These are phyloP conservation scores for Atopsyche davidsoni DNA, from an alignment of 1,140 invertebrate genomes.

Conservation along the genomic window DNA sequence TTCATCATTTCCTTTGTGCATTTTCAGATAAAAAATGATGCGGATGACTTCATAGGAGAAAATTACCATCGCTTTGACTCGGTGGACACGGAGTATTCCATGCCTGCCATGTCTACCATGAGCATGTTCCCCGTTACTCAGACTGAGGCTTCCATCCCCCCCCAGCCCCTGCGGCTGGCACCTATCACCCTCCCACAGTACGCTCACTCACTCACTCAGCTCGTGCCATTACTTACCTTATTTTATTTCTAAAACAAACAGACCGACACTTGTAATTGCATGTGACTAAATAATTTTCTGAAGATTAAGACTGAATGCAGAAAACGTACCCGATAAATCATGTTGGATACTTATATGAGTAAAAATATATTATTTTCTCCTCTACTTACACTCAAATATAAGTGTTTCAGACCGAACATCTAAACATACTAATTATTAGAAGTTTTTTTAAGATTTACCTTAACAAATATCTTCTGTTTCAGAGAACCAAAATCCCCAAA, in stretches of 20 bases:
- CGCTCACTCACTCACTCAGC: too few relatives aligned
- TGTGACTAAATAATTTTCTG: too few relatives aligned
- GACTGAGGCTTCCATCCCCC: conserved; percentile 37
- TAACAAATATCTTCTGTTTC: conserved; percentile 3
- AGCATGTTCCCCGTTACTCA: conserved; percentile 25
- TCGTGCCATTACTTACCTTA: too few relatives aligned
- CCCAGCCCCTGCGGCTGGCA: conserved; percentile 51
- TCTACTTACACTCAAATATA: too few relatives aligned
- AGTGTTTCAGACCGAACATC: too few relatives aligned
- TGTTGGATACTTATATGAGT: too few relatives aligned
- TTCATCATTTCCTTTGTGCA: too few relatives aligned
- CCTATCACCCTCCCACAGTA: conserved; percentile 39
- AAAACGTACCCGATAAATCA: too few relatives aligned
- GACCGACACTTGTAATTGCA: too few relatives aligned
- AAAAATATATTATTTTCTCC: too few relatives aligned
- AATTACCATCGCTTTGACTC: conserved; percentile 24
- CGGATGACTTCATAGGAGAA: conserved; percentile 24
- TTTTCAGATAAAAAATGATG: conserved; percentile 27
- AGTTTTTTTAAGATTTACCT: background rate
- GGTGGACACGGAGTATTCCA: conserved; percentile 24
- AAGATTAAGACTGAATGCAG: too few relatives aligned
- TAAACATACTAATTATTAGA: conserved; percentile 5
- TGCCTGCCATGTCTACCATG: conserved; percentile 28
- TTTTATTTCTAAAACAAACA: too few relatives aligned
- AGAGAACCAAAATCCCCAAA: conserved; percentile 21